Evolutionary conservation across 64 coral and sea anemone genomes (phyloP).

Genomic region (Trachythela sp.): DNA sequence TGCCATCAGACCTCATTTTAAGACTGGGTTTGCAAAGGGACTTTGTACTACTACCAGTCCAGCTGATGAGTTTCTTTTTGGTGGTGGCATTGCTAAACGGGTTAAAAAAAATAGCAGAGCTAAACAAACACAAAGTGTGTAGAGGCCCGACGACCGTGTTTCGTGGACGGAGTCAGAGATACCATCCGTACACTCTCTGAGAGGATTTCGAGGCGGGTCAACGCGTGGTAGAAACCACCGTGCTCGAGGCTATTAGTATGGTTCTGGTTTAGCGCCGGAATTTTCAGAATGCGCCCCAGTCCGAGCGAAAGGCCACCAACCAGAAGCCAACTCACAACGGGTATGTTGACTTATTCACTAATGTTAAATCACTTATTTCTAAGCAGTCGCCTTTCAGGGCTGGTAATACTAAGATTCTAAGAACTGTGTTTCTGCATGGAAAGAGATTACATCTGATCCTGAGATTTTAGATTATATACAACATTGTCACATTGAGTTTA

Average conservation of each 20-base stretch:
- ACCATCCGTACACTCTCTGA: background rate
- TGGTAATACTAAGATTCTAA: background rate
- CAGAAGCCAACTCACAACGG: background rate
- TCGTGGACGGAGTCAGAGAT: background rate
- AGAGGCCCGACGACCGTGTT: background rate
- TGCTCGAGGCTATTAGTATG: background rate
- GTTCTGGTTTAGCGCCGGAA: background rate
- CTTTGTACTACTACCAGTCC: background rate
- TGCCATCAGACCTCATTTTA: background rate
- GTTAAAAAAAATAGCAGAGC: background rate
- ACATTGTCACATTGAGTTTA: constrained; percentile 24
- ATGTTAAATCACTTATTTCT: background rate
- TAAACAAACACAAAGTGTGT: background rate
- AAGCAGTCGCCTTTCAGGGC: background rate
- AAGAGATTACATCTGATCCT: background rate
- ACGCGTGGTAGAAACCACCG: background rate
- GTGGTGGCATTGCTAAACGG: background rate
- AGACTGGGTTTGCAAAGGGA: background rate
- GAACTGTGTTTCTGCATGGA: background rate
- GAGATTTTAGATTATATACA: background rate
- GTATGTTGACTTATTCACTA: background rate
- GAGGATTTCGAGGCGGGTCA: background rate
- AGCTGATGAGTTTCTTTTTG: background rate
- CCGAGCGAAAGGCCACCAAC: background rate
- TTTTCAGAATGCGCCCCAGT: background rate